Conservation (phyloP, 2,888 invertebrate species). For the Catonia carolina region DNA sequence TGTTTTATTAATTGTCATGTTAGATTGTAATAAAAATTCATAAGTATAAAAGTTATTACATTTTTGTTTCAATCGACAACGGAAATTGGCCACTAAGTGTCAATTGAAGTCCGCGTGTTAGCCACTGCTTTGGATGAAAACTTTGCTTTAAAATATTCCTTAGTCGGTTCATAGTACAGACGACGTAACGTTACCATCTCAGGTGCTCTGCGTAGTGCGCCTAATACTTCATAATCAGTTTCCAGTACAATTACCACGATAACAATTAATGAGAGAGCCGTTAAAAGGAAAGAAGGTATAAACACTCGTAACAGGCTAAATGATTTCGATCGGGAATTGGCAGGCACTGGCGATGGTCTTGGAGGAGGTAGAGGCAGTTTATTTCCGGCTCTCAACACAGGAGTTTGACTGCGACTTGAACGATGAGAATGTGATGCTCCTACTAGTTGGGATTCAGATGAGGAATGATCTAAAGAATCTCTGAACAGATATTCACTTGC, state of each 20-base stretch:
- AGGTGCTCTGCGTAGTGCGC: conserved; percentile 62
- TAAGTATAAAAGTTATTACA: not conserved
- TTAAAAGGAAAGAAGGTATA: conserved; percentile 70
- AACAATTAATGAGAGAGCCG: conserved; percentile 59
- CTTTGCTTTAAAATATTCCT: conserved; percentile 54
- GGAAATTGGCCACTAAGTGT: conserved; percentile 14
- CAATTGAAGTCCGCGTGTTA: conserved; percentile 6
- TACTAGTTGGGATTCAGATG: conserved; percentile 65
- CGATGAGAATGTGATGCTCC: conserved; percentile 43
- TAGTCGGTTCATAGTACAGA: conserved; percentile 77
- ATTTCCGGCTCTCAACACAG: conserved; percentile 35
- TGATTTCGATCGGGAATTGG: conserved; percentile 42
- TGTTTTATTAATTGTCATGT: conserved; percentile 6
- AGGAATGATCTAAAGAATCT: conserved; percentile 72
- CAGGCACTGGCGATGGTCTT: conserved; percentile 16
- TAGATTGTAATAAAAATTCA: no score
- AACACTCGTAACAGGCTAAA: conserved; percentile 65
- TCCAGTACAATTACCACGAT: conserved; percentile 68
- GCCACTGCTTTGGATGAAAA: conserved; percentile 5
- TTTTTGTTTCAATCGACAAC: not conserved
- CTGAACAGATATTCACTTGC: conserved; percentile 61
- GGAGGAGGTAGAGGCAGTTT: conserved; percentile 31
- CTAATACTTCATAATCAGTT: conserved; percentile 66
- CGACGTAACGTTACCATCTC: conserved; percentile 66
- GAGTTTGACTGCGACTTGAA: conserved; percentile 47